A percentile compares a stretch with the other conserved stretches of the same genome.
Conservation (phyloP, 2,797 vertebrate genomes). For the Alfaro cultratus region DNA sequence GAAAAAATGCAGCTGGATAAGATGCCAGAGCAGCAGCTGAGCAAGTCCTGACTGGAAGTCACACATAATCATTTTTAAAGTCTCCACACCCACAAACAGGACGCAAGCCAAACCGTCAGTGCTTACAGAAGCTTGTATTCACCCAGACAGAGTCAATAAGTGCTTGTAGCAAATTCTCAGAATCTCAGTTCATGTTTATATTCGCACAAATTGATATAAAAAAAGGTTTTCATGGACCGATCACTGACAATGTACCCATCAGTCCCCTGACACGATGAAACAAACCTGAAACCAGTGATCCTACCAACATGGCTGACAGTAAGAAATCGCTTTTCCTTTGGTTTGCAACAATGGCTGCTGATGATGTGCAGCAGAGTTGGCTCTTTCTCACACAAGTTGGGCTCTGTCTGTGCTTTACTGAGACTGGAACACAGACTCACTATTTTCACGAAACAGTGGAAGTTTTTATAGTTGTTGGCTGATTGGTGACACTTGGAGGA, state of each 20-base stretch:
- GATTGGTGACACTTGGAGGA: too few species aligned
- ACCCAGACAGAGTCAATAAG: background rate
- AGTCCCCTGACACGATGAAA: background rate
- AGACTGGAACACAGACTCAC: too few species aligned
- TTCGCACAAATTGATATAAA: background rate
- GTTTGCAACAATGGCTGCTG: background rate
- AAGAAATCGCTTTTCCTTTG: background rate
- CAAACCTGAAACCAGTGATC: background rate
- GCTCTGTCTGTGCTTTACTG: too few species aligned
- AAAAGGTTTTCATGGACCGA: background rate
- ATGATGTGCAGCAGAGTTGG: background rate
- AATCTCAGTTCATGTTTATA: background rate
- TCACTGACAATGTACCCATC: background rate
- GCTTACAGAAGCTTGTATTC: background rate
- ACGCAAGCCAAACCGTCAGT: background rate
- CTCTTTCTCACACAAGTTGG: background rate
- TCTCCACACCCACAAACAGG: background rate
- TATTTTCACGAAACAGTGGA: too few species aligned
- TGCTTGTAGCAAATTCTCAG: background rate
- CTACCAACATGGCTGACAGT: background rate
- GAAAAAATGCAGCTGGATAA: background rate
- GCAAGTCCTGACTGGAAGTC: background rate
- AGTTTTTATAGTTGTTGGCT: background rate
- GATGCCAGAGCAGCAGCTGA: conserved; percentile 5
- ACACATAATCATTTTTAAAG: background rate